Base-by-base conservation (phyloP, 2,888 invertebrate genomes). In the Synergus itoensis region DNA sequence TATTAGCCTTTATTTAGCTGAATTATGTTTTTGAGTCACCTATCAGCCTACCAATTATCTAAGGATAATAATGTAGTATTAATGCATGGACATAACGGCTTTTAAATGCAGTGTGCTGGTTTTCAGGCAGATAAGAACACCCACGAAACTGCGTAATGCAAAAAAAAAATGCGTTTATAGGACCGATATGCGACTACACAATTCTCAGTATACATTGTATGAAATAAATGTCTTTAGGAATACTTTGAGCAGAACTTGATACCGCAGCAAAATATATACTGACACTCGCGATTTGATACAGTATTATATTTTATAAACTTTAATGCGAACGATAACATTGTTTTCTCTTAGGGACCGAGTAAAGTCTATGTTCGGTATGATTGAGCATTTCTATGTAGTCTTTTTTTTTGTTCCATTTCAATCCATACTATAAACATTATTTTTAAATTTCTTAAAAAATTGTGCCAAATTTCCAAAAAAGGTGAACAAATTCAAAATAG, bases 201-300 rank as follows among this genome's bases (percentile, higher is more conserved):
- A 67, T 67, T 67, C 67, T 16, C 12, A 43, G 18, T 45, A 45
- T 45, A 48, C 69, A 69, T 53, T 69, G 48, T 28, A 45, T 28
- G n/a, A 53, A 48, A 48, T 48, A n/a, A 69, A 69, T 48, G 14
- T 69, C 36, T 48, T 28, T 16, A 36, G 16, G 21, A 48, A 48
- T n/a, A 69, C 48, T 69, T 45, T 48, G n/a, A 69, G 16, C n/a
- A 16, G 28, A 48, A 28, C 48, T 28, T 48, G 48, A 69, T 69
- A 48, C 28, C 28, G n/a, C 21, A 16, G 16, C 12, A 36, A 48
- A 69, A 69, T 53, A 69, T 69, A 28, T 69, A 53, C 36, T 28
- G 69, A 69, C 48, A 69, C 48, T 48, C 69, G 69, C 45, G 69
- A 69, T 69, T 69, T n/a, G 48, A 69, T 69, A 69, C 69, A 53